Percentiles rank a stretch among this genome's conserved stretches.
Evolutionary conservation across 1,140 invertebrate genomes (phyloP).

Genomic region (Drosophila seguyi): DNA sequence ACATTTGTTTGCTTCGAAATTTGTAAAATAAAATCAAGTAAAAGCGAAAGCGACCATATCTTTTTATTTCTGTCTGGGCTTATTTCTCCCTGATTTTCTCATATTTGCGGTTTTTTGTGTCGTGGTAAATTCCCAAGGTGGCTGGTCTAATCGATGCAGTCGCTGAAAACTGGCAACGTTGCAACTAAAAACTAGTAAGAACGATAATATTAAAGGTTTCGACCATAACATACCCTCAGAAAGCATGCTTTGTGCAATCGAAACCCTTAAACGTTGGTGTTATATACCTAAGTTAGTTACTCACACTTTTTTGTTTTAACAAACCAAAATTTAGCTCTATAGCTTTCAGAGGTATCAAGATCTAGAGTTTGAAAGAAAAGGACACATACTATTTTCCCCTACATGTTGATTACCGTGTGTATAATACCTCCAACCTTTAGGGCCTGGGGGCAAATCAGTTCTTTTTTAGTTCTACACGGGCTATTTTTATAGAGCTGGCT

Average conservation of each 20-base stretch:
- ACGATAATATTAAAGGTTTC: neutral
- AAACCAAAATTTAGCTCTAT: neutral
- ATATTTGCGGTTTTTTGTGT: conserved; percentile 59
- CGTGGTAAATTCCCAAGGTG: conserved; percentile 65
- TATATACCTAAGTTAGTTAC: neutral
- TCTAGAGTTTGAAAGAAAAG: neutral
- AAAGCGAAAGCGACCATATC: conserved; percentile 66
- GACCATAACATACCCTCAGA: conserved; percentile 1
- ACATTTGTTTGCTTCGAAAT: conserved; percentile 58
- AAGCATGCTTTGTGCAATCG: neutral
- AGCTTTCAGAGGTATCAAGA: neutral
- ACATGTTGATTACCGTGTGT: neutral
- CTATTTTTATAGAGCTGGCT: conserved; percentile 51
- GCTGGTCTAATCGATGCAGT: conserved; percentile 70
- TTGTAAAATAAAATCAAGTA: conserved; percentile 41
- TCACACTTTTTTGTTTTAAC: neutral
- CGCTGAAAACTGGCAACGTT: conserved; percentile 66
- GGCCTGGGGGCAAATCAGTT: conserved; percentile 42
- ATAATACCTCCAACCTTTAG: conserved; percentile 17
- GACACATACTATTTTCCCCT: neutral
- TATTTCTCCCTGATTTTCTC: conserved; percentile 34
- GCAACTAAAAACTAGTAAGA: conserved; percentile 32
- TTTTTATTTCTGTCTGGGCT: conserved; percentile 17
- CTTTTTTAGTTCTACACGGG: conserved; percentile 37
- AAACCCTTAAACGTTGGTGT: neutral